Base-by-base conservation (phyloP, 1,140 invertebrate species). In the Daktulosphaira vitifoliae region DNA sequence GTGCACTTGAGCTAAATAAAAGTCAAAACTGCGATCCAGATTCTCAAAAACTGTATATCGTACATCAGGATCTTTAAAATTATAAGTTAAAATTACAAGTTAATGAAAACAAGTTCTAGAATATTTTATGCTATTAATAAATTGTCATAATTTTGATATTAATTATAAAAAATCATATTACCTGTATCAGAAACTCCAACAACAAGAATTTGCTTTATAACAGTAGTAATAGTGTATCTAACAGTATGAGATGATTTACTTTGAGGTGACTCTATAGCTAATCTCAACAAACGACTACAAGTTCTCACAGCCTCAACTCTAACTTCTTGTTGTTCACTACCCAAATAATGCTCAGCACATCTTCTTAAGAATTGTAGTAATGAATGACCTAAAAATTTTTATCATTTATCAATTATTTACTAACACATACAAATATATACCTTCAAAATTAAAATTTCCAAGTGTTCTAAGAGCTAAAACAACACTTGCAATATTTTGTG, bases 401-500 rank as follows among this genome's bases (percentile, higher is more conserved):
- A 23, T 50, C 22, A 4, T 13, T 16, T 25, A 25, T 20, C 46
- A 39, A 50, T 15, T 16, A 22, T 66, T 23, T 39, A 62, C 11
- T 25, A 1, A 50, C 6, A 20, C 5, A 52, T 33, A 16, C 1
- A 37, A 38, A 48, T 44, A 70, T 67, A 73, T 72, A 78, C 82
- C 81, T 76, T 97, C 90, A 77, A 99, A 99, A 74, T 98, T 90
- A 74, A 99, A 99, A 4, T 85, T 92, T 2, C 94, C 94, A 1
- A 99, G 80, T 3, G 96, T 98, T 72, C 89, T 84, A 2, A 99
- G 76, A 1, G 96, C 96, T 15, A 99, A 76, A 2, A 96, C 92
- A 50, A 93, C 88, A 54, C 86, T 91, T 9, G 84, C 78, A 3
- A 88, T 83, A 73, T 96, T 92, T 29, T 81, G 80, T 22, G 56